These are phyloP conservation scores for Margaritifera margaritifera DNA, from an alignment of 2,888 invertebrate genomes.

Conservation along the genomic window DNA sequence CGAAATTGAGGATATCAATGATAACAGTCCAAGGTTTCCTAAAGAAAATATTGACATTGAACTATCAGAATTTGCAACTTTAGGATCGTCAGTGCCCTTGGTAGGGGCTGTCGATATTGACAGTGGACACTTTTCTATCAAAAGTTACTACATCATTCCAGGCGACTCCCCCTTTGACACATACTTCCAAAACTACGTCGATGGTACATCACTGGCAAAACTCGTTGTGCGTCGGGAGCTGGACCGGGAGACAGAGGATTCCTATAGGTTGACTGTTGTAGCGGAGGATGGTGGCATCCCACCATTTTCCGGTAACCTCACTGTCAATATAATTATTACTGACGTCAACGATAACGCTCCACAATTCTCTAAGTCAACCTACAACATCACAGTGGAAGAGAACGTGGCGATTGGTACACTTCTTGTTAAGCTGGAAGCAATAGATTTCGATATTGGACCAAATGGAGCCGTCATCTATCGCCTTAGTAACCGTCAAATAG, in stretches of 20 bases:
- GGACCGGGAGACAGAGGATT: conserved; percentile 49
- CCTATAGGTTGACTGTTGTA: conserved; percentile 45
- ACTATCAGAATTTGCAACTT: conserved; percentile 48
- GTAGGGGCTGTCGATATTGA: conserved; percentile 52
- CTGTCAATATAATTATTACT: conserved; percentile 40
- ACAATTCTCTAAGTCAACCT: conserved; percentile 35
- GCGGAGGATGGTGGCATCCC: conserved; percentile 55
- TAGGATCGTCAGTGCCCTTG: conserved; percentile 41
- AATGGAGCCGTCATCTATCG: conserved; percentile 78
- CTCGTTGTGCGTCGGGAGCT: conserved; percentile 44
- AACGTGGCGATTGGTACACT: conserved; percentile 31
- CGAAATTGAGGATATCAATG: conserved; percentile 55
- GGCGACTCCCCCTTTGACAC: conserved; percentile 34
- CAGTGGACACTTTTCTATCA: conserved; percentile 43
- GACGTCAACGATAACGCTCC: conserved; percentile 57
- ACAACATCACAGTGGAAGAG: conserved; percentile 47
- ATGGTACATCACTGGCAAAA: conserved; percentile 53
- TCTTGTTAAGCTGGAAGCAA: conserved; percentile 80
- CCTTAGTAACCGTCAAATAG: conserved; percentile 57
- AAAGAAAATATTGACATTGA: conserved; percentile 39
- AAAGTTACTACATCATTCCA: conserved; percentile 43
- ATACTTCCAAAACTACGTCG: conserved; percentile 36
- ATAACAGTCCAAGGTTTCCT: conserved; percentile 54
- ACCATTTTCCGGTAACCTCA: conserved; percentile 38
- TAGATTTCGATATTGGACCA: conserved; percentile 87